Evolutionary conservation across 2,113 vertebrate species (phyloP), one percentile per base, ranked within the genome.

Genomic region (Etia nguti): DNA sequence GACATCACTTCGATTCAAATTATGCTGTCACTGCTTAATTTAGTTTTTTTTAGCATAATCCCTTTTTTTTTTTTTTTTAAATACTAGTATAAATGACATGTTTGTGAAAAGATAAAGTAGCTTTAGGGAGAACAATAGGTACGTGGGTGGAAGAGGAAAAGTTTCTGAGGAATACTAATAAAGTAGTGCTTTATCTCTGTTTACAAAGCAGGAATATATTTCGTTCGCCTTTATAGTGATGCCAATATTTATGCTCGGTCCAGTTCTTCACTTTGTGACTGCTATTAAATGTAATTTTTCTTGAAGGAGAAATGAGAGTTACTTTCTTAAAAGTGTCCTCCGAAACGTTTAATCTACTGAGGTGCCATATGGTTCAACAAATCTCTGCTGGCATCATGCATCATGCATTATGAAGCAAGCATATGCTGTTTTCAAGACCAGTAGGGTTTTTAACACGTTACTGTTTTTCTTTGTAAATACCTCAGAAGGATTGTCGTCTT

Each of bases 381-480:
- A 88, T 94, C 93, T 94, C 93, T 62, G 84, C 91, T 92, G 94
- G 90, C 90, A 79, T 89, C 75, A 90, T 52, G 77, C 93, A 80
- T 94, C 94, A 93, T 95, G 90, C 90, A 93, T 95, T 93, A 95
- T 95, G 91, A 91, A 95, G 90, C 86, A 90, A 93, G 86, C 95
- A 96, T 95, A 94, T 95, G 95, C 86, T 90, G 88, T 92, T 93
- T 93, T 93, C 92, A 88, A 81, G 59, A 85, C 26, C 82, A 88
- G 65, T 57, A 31, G 54, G 86, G 68, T 87, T 90, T 84, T 70
- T 79, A 86, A 55, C 84, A 59, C 13, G 12, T 48, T 48, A 59
- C 88, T 91, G 73, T 82, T 90, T 86, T 93, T 91, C 68, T 88
- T 89, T 81, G 48, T 85, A 87, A 94, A 89, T 79, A 81, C 68